Evolutionary conservation across 2,888 invertebrate species (phyloP).

Genomic region (Dilophus febrilis): DNA sequence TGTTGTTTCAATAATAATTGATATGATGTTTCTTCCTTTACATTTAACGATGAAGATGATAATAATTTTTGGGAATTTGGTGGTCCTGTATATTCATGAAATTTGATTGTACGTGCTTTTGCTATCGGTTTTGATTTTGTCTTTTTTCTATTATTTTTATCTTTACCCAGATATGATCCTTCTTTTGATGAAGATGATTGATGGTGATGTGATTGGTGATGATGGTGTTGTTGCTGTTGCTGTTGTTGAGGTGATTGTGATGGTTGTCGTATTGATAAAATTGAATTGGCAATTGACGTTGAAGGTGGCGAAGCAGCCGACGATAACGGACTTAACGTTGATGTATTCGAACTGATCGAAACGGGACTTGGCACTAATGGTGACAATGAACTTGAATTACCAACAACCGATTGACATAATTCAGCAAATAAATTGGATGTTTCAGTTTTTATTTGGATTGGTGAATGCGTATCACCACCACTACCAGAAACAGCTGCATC

Average conservation of each 20-base stretch:
- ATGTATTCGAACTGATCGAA: conserved; percentile 43
- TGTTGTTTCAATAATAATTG: conserved; percentile 87
- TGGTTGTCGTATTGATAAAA: conserved; percentile 33
- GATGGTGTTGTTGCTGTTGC: conserved; percentile 34
- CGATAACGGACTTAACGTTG: conserved; percentile 48
- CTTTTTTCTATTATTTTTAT: conserved; percentile 65
- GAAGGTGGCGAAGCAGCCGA: conserved; percentile 47
- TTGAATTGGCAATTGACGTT: conserved; percentile 35
- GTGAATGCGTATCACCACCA: conserved; percentile 1
- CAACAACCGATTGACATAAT: conserved; percentile 39
- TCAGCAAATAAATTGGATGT: conserved; percentile 37
- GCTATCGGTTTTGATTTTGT: conserved; percentile 64
- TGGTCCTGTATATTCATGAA: conserved; percentile 92
- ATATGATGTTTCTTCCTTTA: conserved; percentile 58
- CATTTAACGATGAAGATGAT: conserved; percentile 33
- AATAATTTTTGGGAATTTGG: conserved; percentile 64
- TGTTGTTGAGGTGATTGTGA: conserved; percentile 32
- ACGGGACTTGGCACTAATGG: conserved; percentile 32
- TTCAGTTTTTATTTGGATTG: conserved; percentile 25
- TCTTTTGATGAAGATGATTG: conserved; percentile 23
- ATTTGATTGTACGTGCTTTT: conserved; percentile 81
- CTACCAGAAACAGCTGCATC: no score
- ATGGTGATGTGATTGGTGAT: conserved; percentile 17
- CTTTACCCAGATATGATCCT: conserved; percentile 54
- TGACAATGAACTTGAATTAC: conserved; percentile 28